Percentiles rank a stretch among this genome's conserved stretches.
Conservation (phyloP, 1,140 invertebrate genomes). For the Amyelois transitella region DNA sequence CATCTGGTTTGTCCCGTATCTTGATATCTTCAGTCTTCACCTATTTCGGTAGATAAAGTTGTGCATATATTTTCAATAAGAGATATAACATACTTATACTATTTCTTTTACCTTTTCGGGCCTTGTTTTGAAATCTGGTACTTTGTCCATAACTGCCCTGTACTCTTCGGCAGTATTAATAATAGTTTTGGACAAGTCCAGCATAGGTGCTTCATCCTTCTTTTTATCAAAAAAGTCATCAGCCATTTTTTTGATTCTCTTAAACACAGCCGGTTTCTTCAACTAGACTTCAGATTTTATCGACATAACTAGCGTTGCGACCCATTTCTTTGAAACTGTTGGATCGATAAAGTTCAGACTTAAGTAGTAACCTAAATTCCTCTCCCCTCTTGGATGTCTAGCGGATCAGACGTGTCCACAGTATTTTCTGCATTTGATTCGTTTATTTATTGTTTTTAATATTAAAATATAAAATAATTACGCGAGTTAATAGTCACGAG, state of each 20-base stretch:
- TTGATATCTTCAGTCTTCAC: conserved; percentile 80
- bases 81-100: conserved; percentile 7
- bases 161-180: conserved; percentile 87
- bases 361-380: conserved; percentile 39
- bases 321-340: conserved; percentile 42
- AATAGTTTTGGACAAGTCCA: conserved; percentile 88
- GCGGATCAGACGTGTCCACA: too few relatives aligned
- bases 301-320: conserved; percentile 31
- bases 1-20: conserved; percentile 77
- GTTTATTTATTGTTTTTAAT: too few relatives aligned
- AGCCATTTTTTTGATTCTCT: conserved; percentile 58
- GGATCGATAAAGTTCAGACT: conserved; percentile 32
- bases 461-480: too few relatives aligned
- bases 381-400: too few relatives aligned
- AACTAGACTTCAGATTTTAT: conserved; percentile 23
- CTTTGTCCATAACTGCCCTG: conserved; percentile 85
- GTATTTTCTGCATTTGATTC: too few relatives aligned
- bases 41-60: conserved; percentile 23
- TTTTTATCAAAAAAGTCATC: conserved; percentile 90
- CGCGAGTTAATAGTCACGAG: too few relatives aligned
- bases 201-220: conserved; percentile 86
- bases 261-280: conserved; percentile 9
- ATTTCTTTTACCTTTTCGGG: conserved; percentile 84
- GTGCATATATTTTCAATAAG: conserved; percentile 15
- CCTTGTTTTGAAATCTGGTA: conserved; percentile 92